phyloP scores from a whole-genome alignment of 2,888 invertebrate species.

The Sinopyrophorus schimmeli region DNA sequence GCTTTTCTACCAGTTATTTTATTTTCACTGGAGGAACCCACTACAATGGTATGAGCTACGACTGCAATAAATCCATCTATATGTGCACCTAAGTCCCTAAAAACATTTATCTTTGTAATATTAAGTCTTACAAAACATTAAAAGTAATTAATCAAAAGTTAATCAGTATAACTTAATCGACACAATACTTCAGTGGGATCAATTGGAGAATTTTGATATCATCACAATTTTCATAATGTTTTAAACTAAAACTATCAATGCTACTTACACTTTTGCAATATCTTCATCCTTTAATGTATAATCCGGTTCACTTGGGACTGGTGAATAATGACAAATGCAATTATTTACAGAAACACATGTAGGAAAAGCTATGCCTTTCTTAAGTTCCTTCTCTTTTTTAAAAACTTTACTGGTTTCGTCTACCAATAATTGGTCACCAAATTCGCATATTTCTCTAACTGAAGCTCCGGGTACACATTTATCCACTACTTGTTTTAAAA shows the following conservation, averaged over 20 bases:
- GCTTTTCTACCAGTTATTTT: slow-evolving; percentile 87
- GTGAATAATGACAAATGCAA: slow-evolving; percentile 99
- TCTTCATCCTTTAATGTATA: slow-evolving; percentile 86
- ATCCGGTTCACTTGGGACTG: slow-evolving; percentile 90
- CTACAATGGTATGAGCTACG: slow-evolving; percentile 92
- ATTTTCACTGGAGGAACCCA: slow-evolving; percentile 75
- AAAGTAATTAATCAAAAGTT: too few relatives aligned
- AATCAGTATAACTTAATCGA: slow-evolving; percentile 5
- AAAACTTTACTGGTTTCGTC: slow-evolving; percentile 96
- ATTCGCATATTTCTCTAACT: slow-evolving; percentile 88
- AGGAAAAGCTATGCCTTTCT: slow-evolving; percentile 98
- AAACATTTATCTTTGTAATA: too few relatives aligned
- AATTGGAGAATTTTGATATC: not conserved
- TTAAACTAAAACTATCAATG: not conserved
- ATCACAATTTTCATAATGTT: not conserved
- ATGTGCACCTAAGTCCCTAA: slow-evolving; percentile 95
- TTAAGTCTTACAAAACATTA: too few relatives aligned
- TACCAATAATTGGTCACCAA: slow-evolving; percentile 81
- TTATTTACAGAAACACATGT: slow-evolving; percentile 99
- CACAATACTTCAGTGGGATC: not conserved
- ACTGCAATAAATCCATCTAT: slow-evolving; percentile 99
- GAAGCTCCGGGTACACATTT: slow-evolving; percentile 88
- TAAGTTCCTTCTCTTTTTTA: slow-evolving; percentile 97
- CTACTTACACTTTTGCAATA: slow-evolving; percentile 93
- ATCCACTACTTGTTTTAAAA: slow-evolving; percentile 83